These are phyloP conservation scores for Syngnathus floridae DNA, from an alignment of 2,113 vertebrate species.

Conservation along the genomic window DNA sequence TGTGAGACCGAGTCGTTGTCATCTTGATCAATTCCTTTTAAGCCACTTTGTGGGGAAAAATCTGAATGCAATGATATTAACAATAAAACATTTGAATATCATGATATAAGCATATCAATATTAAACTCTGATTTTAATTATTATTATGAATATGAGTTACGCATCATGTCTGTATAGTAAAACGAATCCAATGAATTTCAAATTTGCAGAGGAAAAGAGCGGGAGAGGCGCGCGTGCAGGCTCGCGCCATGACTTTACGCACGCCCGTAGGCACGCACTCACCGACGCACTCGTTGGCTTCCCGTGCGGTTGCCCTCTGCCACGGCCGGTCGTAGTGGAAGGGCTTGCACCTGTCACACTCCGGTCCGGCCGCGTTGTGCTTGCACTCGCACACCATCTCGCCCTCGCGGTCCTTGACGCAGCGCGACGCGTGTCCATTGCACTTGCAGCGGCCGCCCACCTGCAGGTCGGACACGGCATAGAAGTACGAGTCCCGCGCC, in stretches of 20 bases:
- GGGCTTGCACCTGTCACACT: constrained; percentile 97
- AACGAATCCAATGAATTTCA: neutral
- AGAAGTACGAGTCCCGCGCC: constrained; percentile 92
- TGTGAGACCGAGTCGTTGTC: too few relatives aligned
- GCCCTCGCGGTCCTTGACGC: constrained; percentile 89
- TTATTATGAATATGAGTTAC: too few relatives aligned
- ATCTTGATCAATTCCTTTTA: too few relatives aligned
- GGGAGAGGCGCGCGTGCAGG: neutral
- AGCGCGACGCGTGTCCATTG: constrained; percentile 94
- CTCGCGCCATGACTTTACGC: neutral
- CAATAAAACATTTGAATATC: too few relatives aligned
- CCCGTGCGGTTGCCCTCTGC: constrained; percentile 92
- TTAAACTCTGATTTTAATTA: too few relatives aligned
- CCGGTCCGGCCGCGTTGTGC: constrained; percentile 92
- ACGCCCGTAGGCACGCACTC: constrained; percentile 49
- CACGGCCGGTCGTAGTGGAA: constrained; percentile 98
- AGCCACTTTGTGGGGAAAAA: too few relatives aligned
- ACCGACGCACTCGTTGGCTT: constrained; percentile 99
- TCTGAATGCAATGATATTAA: too few relatives aligned
- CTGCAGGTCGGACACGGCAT: constrained; percentile 93
- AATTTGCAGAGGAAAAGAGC: neutral
- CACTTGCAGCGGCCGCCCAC: constrained; percentile 97
- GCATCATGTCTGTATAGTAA: neutral
- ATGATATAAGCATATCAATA: too few relatives aligned
- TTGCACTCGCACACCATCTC: constrained; percentile 92